Evolutionary conservation across 2,797 vertebrate species (phyloP), one percentile per base, ranked within the genome.

Genomic region (Gymnodraco acuticeps): DNA sequence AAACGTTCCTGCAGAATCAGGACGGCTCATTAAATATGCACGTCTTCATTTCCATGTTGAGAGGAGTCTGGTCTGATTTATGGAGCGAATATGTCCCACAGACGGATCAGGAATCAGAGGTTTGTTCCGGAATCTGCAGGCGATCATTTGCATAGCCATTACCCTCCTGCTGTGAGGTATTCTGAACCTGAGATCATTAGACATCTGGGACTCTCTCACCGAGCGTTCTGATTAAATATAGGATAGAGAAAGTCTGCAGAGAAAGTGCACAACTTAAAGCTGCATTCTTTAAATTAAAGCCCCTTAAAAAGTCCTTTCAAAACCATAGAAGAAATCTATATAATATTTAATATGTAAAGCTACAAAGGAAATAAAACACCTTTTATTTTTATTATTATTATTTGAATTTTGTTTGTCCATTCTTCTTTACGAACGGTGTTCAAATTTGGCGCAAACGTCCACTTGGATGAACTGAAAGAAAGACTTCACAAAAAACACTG

Each of bases 141-240:
- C 53, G 66, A 41, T 43, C 10, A 70, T 83, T 78, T 73, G 59
- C 51, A 69, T 19, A 20, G 73, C 19, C 64, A 55, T 73, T 72
- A 60, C 15, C 47, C 4, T 63, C 63, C 62, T 55, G 71, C 62
- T 75, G 59, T 46, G 16, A 61, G 73, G 41, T 54, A 16, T 14
- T 27, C 0, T 27, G 56, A 42, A 19, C 23, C 19, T 33, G 15
- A 48, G 15, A 48, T 61, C 33, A 59, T 55, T 27, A 70, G 50
- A 62, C 54, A 54, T 46, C 16, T 64, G 38, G 10, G 46, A 50
- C 62, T 23, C 67, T 23, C 67, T 73, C 38, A 48, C 9, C 17
- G n/a, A 72, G 63, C 1, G 6, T 38, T 53, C 53, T 16, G 5
- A 63, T 75, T 20, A 45, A 42, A 16, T 23, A 46, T 3, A 43